Conservation (phyloP, 2,888 invertebrate genomes). For the Lithophane socia region DNA sequence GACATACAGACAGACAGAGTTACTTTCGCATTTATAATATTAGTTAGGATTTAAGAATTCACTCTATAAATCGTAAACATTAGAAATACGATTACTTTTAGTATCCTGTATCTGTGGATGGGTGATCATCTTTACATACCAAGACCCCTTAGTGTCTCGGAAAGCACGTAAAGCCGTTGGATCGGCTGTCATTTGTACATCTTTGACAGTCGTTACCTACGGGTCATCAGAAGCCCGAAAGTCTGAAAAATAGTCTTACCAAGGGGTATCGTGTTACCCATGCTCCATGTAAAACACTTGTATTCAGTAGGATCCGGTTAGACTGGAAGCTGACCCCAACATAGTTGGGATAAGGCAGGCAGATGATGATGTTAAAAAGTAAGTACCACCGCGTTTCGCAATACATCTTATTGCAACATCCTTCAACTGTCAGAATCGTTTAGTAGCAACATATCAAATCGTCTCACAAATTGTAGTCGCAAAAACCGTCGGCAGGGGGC, state of each 20-base stretch:
- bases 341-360: background rate
- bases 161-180: too few relatives aligned
- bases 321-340: background rate
- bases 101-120: too few relatives aligned
- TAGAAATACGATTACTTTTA: too few relatives aligned
- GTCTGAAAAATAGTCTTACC: background rate
- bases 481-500: constrained; percentile 56
- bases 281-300: background rate
- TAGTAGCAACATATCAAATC: constrained; percentile 53
- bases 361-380: background rate
- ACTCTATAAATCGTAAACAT: too few relatives aligned
- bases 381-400: background rate
- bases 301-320: background rate
- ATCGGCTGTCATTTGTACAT: background rate
- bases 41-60: too few relatives aligned
- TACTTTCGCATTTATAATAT: too few relatives aligned
- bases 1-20: too few relatives aligned
- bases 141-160: too few relatives aligned
- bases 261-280: background rate
- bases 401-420: constrained; percentile 16
- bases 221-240: background rate
- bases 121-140: too few relatives aligned
- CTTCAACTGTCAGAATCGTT: constrained; percentile 60
- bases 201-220: background rate
- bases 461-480: constrained; percentile 61